Evolutionary conservation across 2,797 vertebrate species (phyloP), one percentile per base, ranked within the genome.

Genomic region (Tympanoctomys barrerae): DNA sequence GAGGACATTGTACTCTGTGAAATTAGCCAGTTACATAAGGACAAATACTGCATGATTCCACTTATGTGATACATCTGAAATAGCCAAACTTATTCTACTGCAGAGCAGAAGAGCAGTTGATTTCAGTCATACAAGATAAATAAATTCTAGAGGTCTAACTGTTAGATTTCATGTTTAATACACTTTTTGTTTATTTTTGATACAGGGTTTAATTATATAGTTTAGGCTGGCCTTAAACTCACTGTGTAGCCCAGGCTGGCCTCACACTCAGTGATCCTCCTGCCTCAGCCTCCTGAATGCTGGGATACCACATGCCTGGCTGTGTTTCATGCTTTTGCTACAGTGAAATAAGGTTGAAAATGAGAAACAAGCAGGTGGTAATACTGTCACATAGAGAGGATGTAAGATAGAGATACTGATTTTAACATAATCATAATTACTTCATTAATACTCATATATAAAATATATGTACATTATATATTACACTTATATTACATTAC

Each of bases 351-450:
- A 52, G 26, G 36, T 2, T 36, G 49, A 87, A 73, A 86, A 18
- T 71, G 14, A n/a, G 70, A 93, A 66, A 24, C n/a, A 68, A 82
- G 22, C 77, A 64, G 49, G 77, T 36, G 33, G 49, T 28, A 75
- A 9, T 33, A 81, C 12, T 57, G 36, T 39, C 11, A 39, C 88
- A 89, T 9, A 1, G 39, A 73, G 18, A 33, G 39, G 19, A 77
- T 66, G 7, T 57, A 68, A 84, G 59, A 80, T 22, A 3, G 6
- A 71, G 24, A 59, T 49, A 80, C n/a, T 75, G 19, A 62, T 62
- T 93, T 95, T 84, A 92, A 96, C 89, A 68, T 86, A 68, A 61
- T 95, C 90, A 24, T 33, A 36, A 64, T 42, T 73, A 7, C 36
- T n/a, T 80, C 18, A 66, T 39, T 64, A 46, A 87, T 59, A 61